Evolutionary conservation across 2,888 invertebrate genomes (phyloP), one percentile per base, ranked within the genome.

Genomic region (Tachina lurida): DNA sequence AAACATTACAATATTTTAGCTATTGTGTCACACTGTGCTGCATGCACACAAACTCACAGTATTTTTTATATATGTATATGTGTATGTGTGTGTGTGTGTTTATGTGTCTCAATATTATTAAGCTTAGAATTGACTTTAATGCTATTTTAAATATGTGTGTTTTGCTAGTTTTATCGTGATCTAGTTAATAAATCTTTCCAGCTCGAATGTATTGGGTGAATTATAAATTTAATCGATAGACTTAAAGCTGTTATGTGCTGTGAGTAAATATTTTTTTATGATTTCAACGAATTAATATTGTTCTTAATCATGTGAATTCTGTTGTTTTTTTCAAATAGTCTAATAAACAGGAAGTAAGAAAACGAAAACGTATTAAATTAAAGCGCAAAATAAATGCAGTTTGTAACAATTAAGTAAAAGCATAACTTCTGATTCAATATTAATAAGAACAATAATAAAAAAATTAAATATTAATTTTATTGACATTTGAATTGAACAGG

Each of bases 131-230:
- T 73, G 67, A 73, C 68, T 71, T 62, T 68, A 80, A 75, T 73
- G 73, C 73, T 63, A 67, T 76, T 80, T 80, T 74, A 68, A 84
- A n/a, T n/a, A n/a, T 77, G 73, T 31, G 67, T 31, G 54, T n/a
- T 3, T 43, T 73, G 60, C 65, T 47, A 22, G 67, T 76, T 76
- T 71, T 71, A 71, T 84, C 76, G 60, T 56, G 80, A 81, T 80
- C 76, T 62, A 70, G 67, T 80, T 58, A 76, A 84, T 84, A 80
- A 84, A 80, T 84, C 56, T 77, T 41, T 74, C 19, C 15, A 68
- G n/a, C 22, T 17, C 8, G 12, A 62, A 58, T 56, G 5, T 52
- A 52, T 49, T 31, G 19, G 56, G 15, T 65, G 43, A 65, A 47
- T 71, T 73, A 84, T 71, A 49, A 49, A 8, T 49, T 47, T 49